A percentile compares a stretch with the other conserved stretches of the same genome.
phyloP scores from a whole-genome alignment of 2,888 invertebrate genomes.

The Fissipunctia ypsillon region DNA sequence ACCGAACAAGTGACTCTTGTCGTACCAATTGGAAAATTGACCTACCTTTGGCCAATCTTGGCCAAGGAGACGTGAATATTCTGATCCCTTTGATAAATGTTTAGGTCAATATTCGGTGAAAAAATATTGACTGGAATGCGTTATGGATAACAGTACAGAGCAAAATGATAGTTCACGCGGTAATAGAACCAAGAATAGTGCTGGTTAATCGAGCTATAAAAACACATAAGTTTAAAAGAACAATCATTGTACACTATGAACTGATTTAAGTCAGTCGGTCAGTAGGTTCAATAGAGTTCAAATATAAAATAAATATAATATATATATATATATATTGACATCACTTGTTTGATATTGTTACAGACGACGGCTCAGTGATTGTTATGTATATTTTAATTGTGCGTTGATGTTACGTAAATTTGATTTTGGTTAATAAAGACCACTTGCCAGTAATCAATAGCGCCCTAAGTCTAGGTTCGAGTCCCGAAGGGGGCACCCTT shows the following conservation, averaged over 20 bases:
- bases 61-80: constrained; percentile 61
- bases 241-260: not conserved
- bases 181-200: not conserved
- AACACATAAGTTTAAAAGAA: constrained; percentile 2
- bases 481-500: too few relatives aligned
- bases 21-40: constrained; percentile 85
- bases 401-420: too few relatives aligned
- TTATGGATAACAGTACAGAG: too few relatives aligned
- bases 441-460: too few relatives aligned
- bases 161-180: not conserved
- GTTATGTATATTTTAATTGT: too few relatives aligned
- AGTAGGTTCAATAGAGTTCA: constrained; percentile 27
- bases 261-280: constrained; percentile 32
- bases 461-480: too few relatives aligned
- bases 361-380: too few relatives aligned
- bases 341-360: constrained; percentile 2
- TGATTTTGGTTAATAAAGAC: too few relatives aligned
- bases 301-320: too few relatives aligned
- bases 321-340: too few relatives aligned
- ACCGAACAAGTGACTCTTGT: constrained; percentile 77
- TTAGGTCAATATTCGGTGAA: constrained; percentile 25
- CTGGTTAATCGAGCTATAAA: not conserved
- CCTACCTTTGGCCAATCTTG: constrained; percentile 83
- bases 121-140: not conserved
- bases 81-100: constrained; percentile 52